A percentile compares a stretch with the other conserved stretches of the same genome.
Evolutionary conservation across 2,113 vertebrate genomes (phyloP).

Genomic region (Centropristis striata): DNA sequence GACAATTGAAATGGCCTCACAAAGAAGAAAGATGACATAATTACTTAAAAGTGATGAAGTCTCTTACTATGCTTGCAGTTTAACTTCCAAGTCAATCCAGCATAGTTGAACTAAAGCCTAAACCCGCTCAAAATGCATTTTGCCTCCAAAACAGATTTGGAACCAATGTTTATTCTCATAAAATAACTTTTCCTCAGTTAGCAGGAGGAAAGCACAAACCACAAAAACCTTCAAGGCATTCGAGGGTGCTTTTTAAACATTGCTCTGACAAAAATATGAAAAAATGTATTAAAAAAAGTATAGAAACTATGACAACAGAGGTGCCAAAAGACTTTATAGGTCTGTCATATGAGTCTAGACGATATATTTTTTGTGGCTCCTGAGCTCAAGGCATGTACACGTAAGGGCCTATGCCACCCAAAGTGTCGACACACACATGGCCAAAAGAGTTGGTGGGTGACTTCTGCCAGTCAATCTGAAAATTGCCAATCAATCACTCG

Average conservation of each 20-base stretch:
- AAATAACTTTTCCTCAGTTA: constrained; percentile 41
- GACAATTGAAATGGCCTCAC: not conserved
- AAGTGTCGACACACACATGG: not conserved
- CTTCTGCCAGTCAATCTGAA: constrained; percentile 13
- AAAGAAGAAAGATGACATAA: not conserved
- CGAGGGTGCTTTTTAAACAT: constrained; percentile 42
- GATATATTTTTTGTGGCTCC: not conserved
- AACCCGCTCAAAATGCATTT: constrained; percentile 39
- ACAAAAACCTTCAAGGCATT: constrained; percentile 49
- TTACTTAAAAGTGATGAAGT: constrained; percentile 8
- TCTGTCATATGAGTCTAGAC: not conserved
- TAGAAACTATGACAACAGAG: constrained; percentile 14
- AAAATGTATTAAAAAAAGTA: not conserved
- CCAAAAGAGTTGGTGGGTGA: constrained; percentile 2
- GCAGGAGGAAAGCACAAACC: constrained; percentile 36
- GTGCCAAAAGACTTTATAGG: constrained; percentile 1
- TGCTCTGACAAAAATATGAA: constrained; percentile 9
- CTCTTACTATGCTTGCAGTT: constrained; percentile 17
- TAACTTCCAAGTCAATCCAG: constrained; percentile 20
- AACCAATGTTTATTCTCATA: constrained; percentile 57
- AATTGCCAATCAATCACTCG: constrained; percentile 15
- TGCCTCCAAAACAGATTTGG: constrained; percentile 63
- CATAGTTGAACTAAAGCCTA: constrained; percentile 52
- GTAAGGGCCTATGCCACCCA: not conserved
- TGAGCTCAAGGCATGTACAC: not conserved